phyloP scores from a whole-genome alignment of 2,888 invertebrate species.

The Copidosoma aretas region DNA sequence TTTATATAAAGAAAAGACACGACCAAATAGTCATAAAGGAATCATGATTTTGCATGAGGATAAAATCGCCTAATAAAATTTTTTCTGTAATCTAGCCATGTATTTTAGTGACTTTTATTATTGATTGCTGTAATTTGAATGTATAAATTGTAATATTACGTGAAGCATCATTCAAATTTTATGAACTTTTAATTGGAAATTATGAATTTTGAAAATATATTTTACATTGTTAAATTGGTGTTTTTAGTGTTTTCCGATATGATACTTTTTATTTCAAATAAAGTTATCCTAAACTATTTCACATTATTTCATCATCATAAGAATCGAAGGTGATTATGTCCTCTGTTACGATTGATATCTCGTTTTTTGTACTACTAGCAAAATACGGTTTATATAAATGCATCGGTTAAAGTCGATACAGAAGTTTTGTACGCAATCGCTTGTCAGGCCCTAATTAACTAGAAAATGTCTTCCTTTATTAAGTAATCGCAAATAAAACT shows the following conservation, averaged over 20 bases:
- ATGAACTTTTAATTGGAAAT: background rate
- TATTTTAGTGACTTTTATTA: too few species aligned
- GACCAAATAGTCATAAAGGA: conserved; percentile 42
- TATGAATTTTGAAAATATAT: background rate
- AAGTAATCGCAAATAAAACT: conserved; percentile 35
- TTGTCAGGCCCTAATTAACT: conserved; percentile 38
- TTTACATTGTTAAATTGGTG: background rate
- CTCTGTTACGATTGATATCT: conserved; percentile 11
- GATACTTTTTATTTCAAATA: too few species aligned
- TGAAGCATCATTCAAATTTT: background rate
- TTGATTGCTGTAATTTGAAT: conserved; percentile 5
- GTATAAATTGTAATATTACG: background rate
- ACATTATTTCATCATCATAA: background rate
- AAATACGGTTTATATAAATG: conserved; percentile 4
- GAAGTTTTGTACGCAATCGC: conserved; percentile 42
- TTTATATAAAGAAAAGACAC: conserved; percentile 29
- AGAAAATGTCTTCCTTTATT: conserved; percentile 48
- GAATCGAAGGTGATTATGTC: conserved; percentile 17
- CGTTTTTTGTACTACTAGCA: conserved; percentile 20
- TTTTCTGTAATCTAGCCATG: too few species aligned
- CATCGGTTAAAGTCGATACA: conserved; percentile 25
- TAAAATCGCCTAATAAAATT: conserved; percentile 5
- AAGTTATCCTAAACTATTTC: too few species aligned
- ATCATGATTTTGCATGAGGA: conserved; percentile 21
- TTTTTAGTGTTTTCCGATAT: background rate